Evolutionary conservation across 2,113 vertebrate species (phyloP).

Genomic region (Spizaetus ornatus): DNA sequence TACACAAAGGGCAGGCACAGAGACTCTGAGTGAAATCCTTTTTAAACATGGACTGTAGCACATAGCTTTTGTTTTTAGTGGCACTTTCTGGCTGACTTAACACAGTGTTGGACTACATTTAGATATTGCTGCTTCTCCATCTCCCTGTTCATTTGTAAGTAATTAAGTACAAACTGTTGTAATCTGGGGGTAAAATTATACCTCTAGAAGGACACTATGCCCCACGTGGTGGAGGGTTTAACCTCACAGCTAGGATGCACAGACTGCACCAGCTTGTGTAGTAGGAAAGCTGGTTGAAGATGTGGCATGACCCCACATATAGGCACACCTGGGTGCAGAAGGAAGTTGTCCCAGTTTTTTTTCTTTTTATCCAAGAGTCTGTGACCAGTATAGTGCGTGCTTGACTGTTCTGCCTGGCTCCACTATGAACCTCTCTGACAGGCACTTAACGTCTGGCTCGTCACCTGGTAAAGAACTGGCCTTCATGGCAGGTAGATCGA

Average conservation of each 20-base stretch:
- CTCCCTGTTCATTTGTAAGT: not conserved
- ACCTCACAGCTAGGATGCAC: not conserved
- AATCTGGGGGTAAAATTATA: not conserved
- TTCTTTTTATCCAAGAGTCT: not conserved
- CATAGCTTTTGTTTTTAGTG: not conserved
- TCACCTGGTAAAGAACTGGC: not conserved
- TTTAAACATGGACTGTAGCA: not conserved
- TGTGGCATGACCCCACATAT: not conserved
- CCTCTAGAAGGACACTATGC: not conserved
- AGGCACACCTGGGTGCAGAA: not conserved
- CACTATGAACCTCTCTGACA: not conserved
- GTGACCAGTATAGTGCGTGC: not conserved
- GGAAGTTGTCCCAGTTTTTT: not conserved
- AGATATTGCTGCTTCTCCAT: not conserved
- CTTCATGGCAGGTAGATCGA: not conserved
- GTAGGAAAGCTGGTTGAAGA: not conserved
- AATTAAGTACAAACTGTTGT: not conserved
- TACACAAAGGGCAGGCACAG: not conserved
- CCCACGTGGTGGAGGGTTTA: not conserved
- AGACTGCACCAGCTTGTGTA: not conserved
- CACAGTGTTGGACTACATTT: not conserved
- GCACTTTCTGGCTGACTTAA: not conserved
- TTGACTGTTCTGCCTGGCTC: not conserved
- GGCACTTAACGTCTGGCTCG: not conserved
- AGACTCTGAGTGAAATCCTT: not conserved